These are phyloP conservation scores for Ips nitidus DNA, from an alignment of 1,140 invertebrate genomes.

Conservation along the genomic window DNA sequence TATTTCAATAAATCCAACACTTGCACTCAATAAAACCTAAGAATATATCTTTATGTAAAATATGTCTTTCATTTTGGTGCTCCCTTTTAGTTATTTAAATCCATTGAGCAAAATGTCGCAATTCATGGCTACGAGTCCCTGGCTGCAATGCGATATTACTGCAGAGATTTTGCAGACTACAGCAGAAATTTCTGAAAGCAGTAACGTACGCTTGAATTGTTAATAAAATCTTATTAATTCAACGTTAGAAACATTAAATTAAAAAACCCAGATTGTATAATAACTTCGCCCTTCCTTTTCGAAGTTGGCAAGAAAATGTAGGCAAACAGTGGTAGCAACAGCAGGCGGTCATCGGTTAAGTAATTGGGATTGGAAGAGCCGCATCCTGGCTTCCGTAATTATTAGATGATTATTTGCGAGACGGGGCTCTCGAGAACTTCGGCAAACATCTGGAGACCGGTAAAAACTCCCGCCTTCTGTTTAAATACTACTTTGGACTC, in stretches of 20 bases:
- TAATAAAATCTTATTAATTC: no score
- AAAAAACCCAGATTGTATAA: no score
- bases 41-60: neutral
- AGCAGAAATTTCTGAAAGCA: neutral
- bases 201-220: no score
- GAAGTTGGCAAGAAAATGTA: neutral
- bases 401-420: slow-evolving; percentile 44
- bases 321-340: slow-evolving; percentile 33
- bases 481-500: slow-evolving; percentile 34
- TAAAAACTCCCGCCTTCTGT: slow-evolving; percentile 34
- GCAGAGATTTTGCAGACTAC: slow-evolving; percentile 10
- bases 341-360: slow-evolving; percentile 46
- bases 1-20: neutral
- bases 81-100: neutral
- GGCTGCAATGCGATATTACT: slow-evolving; percentile 20
- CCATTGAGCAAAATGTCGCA: slow-evolving; percentile 3
- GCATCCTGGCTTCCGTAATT: slow-evolving; percentile 40
- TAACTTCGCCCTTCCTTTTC: neutral
- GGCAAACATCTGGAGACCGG: slow-evolving; percentile 37
- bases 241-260: no score
- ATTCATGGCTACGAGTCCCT: slow-evolving; percentile 7
- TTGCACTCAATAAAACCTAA: neutral
- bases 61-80: neutral
- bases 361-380: slow-evolving; percentile 44
- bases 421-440: slow-evolving; percentile 32